Evolutionary conservation across 2,888 invertebrate species (phyloP).

Genomic region (Polymixis flavicincta): DNA sequence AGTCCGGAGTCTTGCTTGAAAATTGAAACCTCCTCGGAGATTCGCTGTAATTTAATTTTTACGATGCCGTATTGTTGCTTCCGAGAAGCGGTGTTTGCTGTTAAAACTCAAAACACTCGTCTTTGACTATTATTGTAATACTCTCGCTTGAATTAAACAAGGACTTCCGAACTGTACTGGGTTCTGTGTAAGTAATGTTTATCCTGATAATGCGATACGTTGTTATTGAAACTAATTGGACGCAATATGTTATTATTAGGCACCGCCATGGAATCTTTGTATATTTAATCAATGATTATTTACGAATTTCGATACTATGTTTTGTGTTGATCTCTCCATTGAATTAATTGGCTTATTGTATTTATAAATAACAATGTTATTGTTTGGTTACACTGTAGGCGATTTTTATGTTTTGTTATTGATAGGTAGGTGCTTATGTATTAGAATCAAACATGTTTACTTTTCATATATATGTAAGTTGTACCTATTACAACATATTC

Average conservation of each 20-base stretch:
- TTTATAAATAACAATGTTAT: constrained; percentile 28
- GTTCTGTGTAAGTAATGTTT: constrained; percentile 39
- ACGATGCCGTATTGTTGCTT: constrained; percentile 84
- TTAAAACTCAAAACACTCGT: constrained; percentile 77
- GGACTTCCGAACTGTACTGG: constrained; percentile 44
- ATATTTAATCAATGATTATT: constrained; percentile 37
- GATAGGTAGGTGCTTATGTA: background rate
- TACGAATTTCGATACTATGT: constrained; percentile 45
- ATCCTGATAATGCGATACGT: constrained; percentile 47
- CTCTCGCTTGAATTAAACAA: constrained; percentile 58
- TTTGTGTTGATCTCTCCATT: constrained; percentile 17
- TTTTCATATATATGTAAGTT: constrained; percentile 3
- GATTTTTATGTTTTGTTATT: constrained; percentile 13
- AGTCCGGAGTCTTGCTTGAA: constrained; percentile 80
- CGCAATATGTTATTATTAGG: constrained; percentile 51
- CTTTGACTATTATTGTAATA: constrained; percentile 67
- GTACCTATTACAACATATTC: background rate
- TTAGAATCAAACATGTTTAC: background rate
- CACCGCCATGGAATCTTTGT: constrained; percentile 46
- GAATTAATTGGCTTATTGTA: constrained; percentile 45
- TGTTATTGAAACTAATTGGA: constrained; percentile 62
- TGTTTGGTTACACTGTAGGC: constrained; percentile 3
- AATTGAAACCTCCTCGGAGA: constrained; percentile 85
- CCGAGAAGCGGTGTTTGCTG: constrained; percentile 79
- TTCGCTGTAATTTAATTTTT: constrained; percentile 87